phyloP scores from a whole-genome alignment of 2,797 vertebrate genomes.

The Sebastes vulpes region DNA sequence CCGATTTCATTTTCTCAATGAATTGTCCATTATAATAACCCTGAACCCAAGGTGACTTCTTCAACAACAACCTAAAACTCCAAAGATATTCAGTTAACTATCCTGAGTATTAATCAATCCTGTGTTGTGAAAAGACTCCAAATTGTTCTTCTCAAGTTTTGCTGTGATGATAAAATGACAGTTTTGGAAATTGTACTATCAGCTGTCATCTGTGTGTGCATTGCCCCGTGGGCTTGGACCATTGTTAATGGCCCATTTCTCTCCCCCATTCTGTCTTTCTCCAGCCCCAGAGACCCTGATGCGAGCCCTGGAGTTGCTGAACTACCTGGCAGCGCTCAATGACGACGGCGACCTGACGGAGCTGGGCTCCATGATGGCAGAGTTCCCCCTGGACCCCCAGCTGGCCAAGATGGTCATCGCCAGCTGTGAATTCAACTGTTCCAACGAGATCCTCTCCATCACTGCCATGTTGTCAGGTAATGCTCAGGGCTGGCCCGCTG shows the following conservation, averaged over 20 bases:
- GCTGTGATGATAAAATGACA: slow-evolving; percentile 17
- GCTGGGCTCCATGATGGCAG: slow-evolving; percentile 98
- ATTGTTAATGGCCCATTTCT: slow-evolving; percentile 22
- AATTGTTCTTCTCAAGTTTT: slow-evolving; percentile 18
- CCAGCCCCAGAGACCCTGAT: slow-evolving; percentile 97
- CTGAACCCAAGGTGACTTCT: neutral
- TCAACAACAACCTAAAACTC: neutral
- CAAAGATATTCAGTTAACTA: neutral
- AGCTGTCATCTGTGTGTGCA: slow-evolving; percentile 25
- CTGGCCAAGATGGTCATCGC: slow-evolving; percentile 99
- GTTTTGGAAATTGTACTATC: slow-evolving; percentile 29
- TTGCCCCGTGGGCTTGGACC: slow-evolving; percentile 42
- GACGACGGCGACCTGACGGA: slow-evolving; percentile 97
- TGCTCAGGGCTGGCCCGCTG: slow-evolving; percentile 77
- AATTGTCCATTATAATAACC: neutral
- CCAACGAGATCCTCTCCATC: slow-evolving; percentile 98
- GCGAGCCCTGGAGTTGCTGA: slow-evolving; percentile 96
- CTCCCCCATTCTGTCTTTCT: slow-evolving; percentile 22
- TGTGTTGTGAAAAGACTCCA: slow-evolving; percentile 13
- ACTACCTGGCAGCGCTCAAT: slow-evolving; percentile 96
- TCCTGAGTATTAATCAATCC: slow-evolving; percentile 23
- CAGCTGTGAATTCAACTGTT: slow-evolving; percentile 99
- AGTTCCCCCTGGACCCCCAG: slow-evolving; percentile 96
- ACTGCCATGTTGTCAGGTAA: slow-evolving; percentile 99
- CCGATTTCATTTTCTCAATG: neutral